Evolutionary conservation across 2,113 vertebrate genomes (phyloP).

Genomic region (Hypanus sabinus): DNA sequence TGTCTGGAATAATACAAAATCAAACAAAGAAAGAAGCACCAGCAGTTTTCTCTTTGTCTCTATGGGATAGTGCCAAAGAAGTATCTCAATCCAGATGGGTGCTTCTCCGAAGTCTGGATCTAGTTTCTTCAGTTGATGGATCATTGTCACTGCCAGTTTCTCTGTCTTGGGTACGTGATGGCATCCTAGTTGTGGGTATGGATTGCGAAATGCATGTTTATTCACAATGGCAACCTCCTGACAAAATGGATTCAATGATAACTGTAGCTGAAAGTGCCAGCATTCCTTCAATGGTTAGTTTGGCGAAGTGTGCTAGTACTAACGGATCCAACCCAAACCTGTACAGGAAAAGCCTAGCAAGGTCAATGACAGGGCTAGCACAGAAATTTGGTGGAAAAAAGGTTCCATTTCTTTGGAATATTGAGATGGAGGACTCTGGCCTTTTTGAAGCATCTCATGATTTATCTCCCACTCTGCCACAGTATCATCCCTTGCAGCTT

Average conservation of each 20-base stretch:
- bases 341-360: constrained; percentile 71
- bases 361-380: constrained; percentile 90
- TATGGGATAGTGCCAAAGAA: constrained; percentile 55
- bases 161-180: constrained; percentile 94
- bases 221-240: constrained; percentile 87
- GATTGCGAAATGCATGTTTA: constrained; percentile 99
- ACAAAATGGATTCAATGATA: constrained; percentile 52
- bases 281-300: constrained; percentile 64
- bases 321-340: constrained; percentile 56
- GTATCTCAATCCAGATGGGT: constrained; percentile 68
- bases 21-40: constrained; percentile 64
- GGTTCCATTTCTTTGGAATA: constrained; percentile 70
- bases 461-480: constrained; percentile 85
- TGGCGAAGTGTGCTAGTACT: constrained; percentile 71
- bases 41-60: constrained; percentile 45
- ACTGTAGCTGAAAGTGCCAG: constrained; percentile 63
- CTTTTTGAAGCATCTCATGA: constrained; percentile 92
- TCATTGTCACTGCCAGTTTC: constrained; percentile 82
- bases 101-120: constrained; percentile 73
- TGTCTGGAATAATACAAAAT: constrained; percentile 77
- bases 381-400: constrained; percentile 91
- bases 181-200: constrained; percentile 94
- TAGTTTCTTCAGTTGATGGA: constrained; percentile 89
- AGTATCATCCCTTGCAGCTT: constrained; percentile 92
- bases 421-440: constrained; percentile 85